Percentiles rank a stretch among this genome's conserved stretches.
Conservation (phyloP, 2,113 vertebrate genomes). For the Tursiops truncatus region DNA sequence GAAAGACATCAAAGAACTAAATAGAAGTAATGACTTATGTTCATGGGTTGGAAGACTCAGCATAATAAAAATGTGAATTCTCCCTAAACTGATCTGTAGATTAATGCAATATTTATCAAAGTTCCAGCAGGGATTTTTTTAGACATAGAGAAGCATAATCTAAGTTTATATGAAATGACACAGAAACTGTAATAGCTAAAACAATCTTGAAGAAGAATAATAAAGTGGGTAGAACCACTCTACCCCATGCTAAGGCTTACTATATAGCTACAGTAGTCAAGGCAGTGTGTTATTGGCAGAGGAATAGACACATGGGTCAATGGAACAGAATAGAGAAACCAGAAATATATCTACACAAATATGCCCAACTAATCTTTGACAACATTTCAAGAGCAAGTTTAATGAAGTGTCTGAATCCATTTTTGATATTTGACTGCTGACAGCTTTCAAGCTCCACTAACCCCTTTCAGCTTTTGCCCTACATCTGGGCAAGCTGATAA, state of each 20-base stretch:
- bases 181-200: neutral
- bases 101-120: neutral
- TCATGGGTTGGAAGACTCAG: neutral
- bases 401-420: neutral
- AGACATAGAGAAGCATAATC: neutral
- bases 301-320: neutral
- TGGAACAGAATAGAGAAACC: neutral
- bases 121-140: neutral
- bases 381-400: neutral
- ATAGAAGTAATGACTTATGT: neutral
- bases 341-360: neutral
- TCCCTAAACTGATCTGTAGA: neutral
- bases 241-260: neutral
- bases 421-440: constrained; percentile 9
- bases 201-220: neutral
- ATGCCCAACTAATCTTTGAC: neutral
- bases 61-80: neutral
- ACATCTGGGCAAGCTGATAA: neutral
- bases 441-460: neutral
- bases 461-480: neutral
- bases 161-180: neutral
- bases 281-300: neutral
- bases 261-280: neutral
- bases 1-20: neutral
- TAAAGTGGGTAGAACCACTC: neutral